Evolutionary conservation across 2,888 invertebrate genomes (phyloP).

Genomic region (Trachelus stipa): DNA sequence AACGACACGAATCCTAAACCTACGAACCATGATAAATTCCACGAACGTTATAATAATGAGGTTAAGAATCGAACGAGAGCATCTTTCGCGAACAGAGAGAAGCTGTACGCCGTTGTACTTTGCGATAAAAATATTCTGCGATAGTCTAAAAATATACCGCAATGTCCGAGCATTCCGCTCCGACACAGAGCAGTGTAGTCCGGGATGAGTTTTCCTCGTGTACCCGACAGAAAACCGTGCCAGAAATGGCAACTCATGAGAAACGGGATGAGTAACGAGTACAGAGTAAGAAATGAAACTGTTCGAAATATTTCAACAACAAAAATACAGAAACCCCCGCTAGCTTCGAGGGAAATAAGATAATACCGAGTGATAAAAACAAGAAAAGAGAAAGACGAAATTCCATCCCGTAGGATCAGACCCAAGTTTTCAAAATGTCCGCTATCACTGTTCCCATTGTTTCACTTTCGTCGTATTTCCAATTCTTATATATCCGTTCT

Average conservation of each 20-base stretch:
- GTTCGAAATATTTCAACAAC: too few relatives aligned
- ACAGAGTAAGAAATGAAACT: background rate
- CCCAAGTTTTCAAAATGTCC: background rate
- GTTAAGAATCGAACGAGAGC: background rate
- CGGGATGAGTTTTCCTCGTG: conserved; percentile 5
- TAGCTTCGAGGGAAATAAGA: background rate
- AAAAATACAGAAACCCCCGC: background rate
- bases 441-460: background rate
- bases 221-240: conserved; percentile 1
- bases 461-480: background rate
- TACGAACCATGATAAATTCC: too few relatives aligned
- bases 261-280: background rate
- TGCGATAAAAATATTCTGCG: conserved; percentile 1
- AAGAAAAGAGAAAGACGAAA: background rate
- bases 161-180: background rate
- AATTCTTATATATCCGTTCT: background rate
- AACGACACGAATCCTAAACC: background rate
- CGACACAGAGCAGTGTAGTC: background rate
- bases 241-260: background rate
- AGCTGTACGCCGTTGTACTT: background rate
- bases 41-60: background rate
- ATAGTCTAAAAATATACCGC: conserved; percentile 2
- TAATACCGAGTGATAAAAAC: background rate
- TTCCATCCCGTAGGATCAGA: background rate
- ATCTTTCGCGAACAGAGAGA: background rate